Conservation (phyloP, 2,888 invertebrate species). For the Apocheima hispidaria region DNA sequence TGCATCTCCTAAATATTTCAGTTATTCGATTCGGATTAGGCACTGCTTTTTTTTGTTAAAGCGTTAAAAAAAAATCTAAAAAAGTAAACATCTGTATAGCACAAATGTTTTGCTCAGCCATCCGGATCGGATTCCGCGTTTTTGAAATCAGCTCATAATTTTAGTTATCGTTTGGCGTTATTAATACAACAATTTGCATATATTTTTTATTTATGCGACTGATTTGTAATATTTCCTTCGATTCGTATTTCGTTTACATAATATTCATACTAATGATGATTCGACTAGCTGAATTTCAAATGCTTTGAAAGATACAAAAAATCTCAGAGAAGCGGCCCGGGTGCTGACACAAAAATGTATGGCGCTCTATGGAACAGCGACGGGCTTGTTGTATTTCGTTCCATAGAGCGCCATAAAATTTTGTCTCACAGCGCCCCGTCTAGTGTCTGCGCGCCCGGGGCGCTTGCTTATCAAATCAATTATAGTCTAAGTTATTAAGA, state of each 20-base stretch:
- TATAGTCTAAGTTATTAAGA: too few species aligned
- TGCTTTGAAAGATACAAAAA: too few species aligned
- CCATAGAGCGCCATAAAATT: too few species aligned
- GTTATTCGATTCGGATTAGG: background rate
- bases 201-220: background rate
- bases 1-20: conserved; percentile 3
- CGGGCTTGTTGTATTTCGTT: too few species aligned
- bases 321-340: too few species aligned
- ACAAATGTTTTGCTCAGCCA: background rate
- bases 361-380: too few species aligned
- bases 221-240: conserved; percentile 7
- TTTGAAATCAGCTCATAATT: background rate
- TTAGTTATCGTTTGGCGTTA: background rate
- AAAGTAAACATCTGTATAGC: too few species aligned
- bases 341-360: too few species aligned
- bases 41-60: background rate
- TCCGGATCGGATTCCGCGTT: background rate
- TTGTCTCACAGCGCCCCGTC: too few species aligned
- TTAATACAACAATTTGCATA: background rate
- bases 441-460: too few species aligned
- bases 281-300: background rate
- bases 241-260: conserved; percentile 3
- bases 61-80: too few species aligned
- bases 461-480: too few species aligned
- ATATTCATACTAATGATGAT: background rate